Conservation (phyloP, 2,113 vertebrate species). For the Andinoacara biseriatus region DNA sequence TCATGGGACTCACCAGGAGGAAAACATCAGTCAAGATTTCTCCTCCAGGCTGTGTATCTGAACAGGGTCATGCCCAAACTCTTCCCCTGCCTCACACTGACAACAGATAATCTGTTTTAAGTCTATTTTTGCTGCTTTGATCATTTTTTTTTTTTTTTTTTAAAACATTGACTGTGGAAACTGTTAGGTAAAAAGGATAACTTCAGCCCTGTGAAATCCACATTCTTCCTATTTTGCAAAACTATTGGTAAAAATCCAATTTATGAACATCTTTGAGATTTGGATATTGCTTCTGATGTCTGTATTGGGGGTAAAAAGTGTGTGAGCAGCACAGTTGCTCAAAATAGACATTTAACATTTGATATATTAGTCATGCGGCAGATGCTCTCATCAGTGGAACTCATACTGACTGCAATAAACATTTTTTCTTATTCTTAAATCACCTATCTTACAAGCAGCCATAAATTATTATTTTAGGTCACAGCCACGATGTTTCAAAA, state of each 20-base stretch:
- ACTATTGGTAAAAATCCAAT: neutral
- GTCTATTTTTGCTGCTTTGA: slow-evolving; percentile 39
- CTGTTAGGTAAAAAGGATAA: slow-evolving; percentile 11
- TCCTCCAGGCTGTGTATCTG: slow-evolving; percentile 8
- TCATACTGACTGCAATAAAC: slow-evolving; percentile 35
- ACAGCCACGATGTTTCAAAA: neutral
- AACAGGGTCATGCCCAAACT: neutral
- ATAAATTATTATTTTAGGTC: slow-evolving; percentile 29
- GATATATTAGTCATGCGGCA: neutral
- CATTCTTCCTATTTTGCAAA: neutral
- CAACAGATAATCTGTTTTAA: slow-evolving; percentile 50
- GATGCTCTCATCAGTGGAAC: slow-evolving; percentile 20
- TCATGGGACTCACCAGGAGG: slow-evolving; percentile 29
- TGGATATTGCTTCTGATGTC: neutral
- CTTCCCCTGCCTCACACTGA: neutral
- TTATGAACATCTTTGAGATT: neutral
- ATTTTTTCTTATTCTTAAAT: slow-evolving; percentile 13
- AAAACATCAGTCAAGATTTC: slow-evolving; percentile 20
- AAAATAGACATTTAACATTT: neutral
- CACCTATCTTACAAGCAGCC: slow-evolving; percentile 18
- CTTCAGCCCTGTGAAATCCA: slow-evolving; percentile 5
- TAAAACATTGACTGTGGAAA: slow-evolving; percentile 23
- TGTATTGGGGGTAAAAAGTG: neutral
- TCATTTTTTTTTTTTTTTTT: slow-evolving; percentile 3
- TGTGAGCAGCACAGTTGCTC: neutral